Percentiles rank a stretch among this genome's conserved stretches.
Conservation (phyloP, 2,888 invertebrate genomes). For the Mantis religiosa region DNA sequence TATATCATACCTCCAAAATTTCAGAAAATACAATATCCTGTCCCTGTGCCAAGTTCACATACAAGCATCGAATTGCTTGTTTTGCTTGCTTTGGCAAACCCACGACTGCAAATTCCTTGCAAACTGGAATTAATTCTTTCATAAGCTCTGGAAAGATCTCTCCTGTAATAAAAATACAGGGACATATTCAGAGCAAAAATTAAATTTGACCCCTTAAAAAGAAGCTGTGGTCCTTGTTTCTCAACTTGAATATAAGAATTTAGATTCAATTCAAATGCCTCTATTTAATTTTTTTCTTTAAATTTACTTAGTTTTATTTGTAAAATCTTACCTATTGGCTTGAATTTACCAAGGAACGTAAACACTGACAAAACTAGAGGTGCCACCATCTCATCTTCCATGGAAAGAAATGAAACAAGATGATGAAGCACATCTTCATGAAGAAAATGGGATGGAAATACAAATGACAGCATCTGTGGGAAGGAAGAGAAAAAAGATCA, state of each 20-base stretch:
- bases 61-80: conserved; percentile 90
- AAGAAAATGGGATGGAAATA: conserved; percentile 90
- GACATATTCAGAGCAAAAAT: background rate
- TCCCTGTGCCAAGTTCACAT: conserved; percentile 68
- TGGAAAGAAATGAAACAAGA: conserved; percentile 69
- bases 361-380: conserved; percentile 78
- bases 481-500: conserved; percentile 29
- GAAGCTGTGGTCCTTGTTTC: background rate
- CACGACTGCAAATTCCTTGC: conserved; percentile 81
- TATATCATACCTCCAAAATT: conserved; percentile 60
- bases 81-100: conserved; percentile 95
- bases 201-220: too few species aligned
- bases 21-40: conserved; percentile 76
- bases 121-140: conserved; percentile 76
- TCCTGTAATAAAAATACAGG: conserved; percentile 46
- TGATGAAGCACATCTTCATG: conserved; percentile 77
- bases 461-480: conserved; percentile 74
- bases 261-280: background rate
- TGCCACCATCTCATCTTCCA: conserved; percentile 76
- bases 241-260: background rate
- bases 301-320: background rate
- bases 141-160: conserved; percentile 72
- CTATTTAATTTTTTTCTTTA: background rate
- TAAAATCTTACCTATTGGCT: conserved; percentile 64
- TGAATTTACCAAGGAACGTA: conserved; percentile 82